Conservation (phyloP, 2,113 vertebrate genomes). For the Sylvicapra grimmia region DNA sequence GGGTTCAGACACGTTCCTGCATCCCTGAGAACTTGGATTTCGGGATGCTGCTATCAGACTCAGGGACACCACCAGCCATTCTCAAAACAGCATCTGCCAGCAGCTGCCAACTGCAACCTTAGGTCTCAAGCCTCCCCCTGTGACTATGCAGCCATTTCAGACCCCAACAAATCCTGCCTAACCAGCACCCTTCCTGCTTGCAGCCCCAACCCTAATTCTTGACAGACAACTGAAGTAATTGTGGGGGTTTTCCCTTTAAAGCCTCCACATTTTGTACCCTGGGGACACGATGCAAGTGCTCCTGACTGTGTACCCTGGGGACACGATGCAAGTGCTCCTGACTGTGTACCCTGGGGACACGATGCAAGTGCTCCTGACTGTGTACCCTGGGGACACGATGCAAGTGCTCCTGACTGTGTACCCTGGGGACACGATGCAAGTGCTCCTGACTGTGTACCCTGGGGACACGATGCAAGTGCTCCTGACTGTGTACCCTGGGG, state of each 20-base stretch:
- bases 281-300: accelerated
- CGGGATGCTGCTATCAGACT: background rate
- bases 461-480: too few species aligned
- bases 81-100: background rate
- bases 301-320: background rate
- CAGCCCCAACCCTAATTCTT: background rate
- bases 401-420: background rate
- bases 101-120: background rate
- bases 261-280: background rate
- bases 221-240: background rate
- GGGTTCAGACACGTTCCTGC: background rate
- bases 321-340: too few species aligned
- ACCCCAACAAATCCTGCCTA: background rate
- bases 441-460: background rate
- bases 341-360: too few species aligned
- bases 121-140: background rate
- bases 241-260: background rate
- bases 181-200: background rate
- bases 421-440: too few species aligned
- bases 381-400: too few species aligned
- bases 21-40: background rate
- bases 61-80: background rate
- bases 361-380: background rate
- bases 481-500: background rate
- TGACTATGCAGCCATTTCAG: background rate